Percentiles rank a stretch among this genome's conserved stretches.
Evolutionary conservation across 2,113 vertebrate genomes (phyloP).

Genomic region (Daubentonia madagascariensis): DNA sequence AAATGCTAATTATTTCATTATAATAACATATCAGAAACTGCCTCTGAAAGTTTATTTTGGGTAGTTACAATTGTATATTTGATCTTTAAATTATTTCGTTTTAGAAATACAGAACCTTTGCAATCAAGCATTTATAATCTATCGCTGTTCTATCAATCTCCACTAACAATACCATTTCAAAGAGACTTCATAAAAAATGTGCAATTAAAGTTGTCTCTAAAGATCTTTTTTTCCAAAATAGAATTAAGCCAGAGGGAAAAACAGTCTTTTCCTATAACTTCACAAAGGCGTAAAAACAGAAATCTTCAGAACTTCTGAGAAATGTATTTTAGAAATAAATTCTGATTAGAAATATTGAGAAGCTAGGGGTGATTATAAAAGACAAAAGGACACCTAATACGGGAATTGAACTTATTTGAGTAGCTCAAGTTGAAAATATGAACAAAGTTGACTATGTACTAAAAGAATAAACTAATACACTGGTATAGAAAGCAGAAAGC

Average conservation of each 20-base stretch:
- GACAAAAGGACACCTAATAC: neutral
- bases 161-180: neutral
- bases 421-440: neutral
- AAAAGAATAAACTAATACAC: neutral
- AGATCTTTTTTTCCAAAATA: neutral
- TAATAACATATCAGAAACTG: neutral
- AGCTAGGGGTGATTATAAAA: constrained; percentile 19
- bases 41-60: neutral
- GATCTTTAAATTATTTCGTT: neutral
- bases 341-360: constrained; percentile 33
- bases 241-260: constrained; percentile 35
- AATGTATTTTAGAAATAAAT: neutral
- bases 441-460: neutral
- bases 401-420: neutral
- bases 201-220: neutral
- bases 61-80: neutral
- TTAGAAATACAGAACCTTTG: neutral
- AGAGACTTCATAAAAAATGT: neutral
- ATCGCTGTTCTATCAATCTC: neutral
- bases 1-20: neutral
- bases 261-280: neutral
- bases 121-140: neutral
- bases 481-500: neutral
- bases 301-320: neutral
- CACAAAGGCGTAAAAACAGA: neutral